phyloP scores from a whole-genome alignment of 2,797 vertebrate genomes.

The Anableps anableps region DNA sequence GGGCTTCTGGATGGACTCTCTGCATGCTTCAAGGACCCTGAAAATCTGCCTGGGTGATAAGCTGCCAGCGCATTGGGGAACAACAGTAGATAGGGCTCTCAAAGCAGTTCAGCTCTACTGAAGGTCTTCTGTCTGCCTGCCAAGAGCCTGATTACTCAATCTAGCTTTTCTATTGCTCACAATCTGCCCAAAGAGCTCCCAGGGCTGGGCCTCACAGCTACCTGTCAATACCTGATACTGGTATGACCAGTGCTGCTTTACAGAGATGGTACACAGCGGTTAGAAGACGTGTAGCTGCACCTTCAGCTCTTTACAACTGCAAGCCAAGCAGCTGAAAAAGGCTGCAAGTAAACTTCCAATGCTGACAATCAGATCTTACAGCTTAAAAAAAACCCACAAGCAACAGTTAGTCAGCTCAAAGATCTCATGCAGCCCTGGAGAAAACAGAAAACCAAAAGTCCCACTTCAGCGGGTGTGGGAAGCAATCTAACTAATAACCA shows the following conservation, averaged over 20 bases:
- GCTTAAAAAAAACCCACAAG: slow-evolving; percentile 13
- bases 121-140: slow-evolving; percentile 80
- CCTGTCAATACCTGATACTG: slow-evolving; percentile 74
- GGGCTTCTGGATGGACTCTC: slow-evolving; percentile 63
- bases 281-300: slow-evolving; percentile 43
- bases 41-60: slow-evolving; percentile 81
- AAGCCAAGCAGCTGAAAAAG: slow-evolving; percentile 32
- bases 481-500: slow-evolving; percentile 16
- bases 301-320: slow-evolving; percentile 34
- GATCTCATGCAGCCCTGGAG: neutral
- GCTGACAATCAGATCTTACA: slow-evolving; percentile 12
- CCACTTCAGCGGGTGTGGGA: neutral
- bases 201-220: slow-evolving; percentile 51
- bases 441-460: slow-evolving; percentile 14
- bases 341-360: slow-evolving; percentile 30
- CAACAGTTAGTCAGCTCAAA: slow-evolving; percentile 8
- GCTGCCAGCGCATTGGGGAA: slow-evolving; percentile 72
- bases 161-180: slow-evolving; percentile 68
- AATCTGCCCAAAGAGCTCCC: slow-evolving; percentile 61
- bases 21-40: slow-evolving; percentile 78
- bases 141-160: slow-evolving; percentile 83
- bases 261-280: slow-evolving; percentile 40
- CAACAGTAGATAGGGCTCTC: slow-evolving; percentile 81
- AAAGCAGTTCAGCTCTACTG: slow-evolving; percentile 78
- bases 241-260: slow-evolving; percentile 54